phyloP scores from a whole-genome alignment of 2,888 invertebrate genomes.

The Chymomyza fuscimana region DNA sequence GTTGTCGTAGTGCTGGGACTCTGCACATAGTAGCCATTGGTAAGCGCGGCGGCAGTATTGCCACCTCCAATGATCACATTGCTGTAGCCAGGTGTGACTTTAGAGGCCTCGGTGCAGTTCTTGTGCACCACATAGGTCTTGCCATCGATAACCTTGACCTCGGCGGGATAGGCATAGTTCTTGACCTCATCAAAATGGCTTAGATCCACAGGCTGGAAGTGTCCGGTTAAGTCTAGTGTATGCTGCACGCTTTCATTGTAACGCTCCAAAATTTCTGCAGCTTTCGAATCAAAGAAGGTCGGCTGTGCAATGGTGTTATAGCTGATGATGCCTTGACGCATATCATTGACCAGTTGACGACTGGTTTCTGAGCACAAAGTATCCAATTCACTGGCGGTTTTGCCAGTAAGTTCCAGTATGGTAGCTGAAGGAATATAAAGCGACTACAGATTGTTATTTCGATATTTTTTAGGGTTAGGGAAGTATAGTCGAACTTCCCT shows the following conservation, averaged over 20 bases:
- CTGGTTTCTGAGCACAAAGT: slow-evolving; percentile 55
- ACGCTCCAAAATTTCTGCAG: slow-evolving; percentile 66
- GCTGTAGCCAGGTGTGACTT: slow-evolving; percentile 43
- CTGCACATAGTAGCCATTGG: slow-evolving; percentile 29
- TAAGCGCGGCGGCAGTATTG: slow-evolving; percentile 34
- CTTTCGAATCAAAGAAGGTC: slow-evolving; percentile 77
- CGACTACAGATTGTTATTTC: background rate
- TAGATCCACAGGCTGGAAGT: slow-evolving; percentile 63
- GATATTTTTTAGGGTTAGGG: background rate
- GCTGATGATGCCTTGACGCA: slow-evolving; percentile 69
- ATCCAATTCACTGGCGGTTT: slow-evolving; percentile 70
- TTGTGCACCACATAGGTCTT: slow-evolving; percentile 77
- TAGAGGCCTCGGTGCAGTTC: slow-evolving; percentile 75
- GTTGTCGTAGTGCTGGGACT: slow-evolving; percentile 39
- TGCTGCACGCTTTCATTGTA: slow-evolving; percentile 54
- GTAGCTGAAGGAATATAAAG: slow-evolving; percentile 50
- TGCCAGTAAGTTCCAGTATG: slow-evolving; percentile 72
- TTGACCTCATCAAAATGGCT: slow-evolving; percentile 74
- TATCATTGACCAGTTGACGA: slow-evolving; percentile 72
- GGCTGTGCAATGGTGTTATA: slow-evolving; percentile 73
- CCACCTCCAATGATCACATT: slow-evolving; percentile 27
- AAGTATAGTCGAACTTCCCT: too few species aligned
- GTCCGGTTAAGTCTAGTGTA: slow-evolving; percentile 3
- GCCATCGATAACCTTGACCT: slow-evolving; percentile 76
- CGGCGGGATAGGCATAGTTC: slow-evolving; percentile 75